Base-by-base conservation (phyloP, 2,113 vertebrate species). In the Pachycephala philippinensis region DNA sequence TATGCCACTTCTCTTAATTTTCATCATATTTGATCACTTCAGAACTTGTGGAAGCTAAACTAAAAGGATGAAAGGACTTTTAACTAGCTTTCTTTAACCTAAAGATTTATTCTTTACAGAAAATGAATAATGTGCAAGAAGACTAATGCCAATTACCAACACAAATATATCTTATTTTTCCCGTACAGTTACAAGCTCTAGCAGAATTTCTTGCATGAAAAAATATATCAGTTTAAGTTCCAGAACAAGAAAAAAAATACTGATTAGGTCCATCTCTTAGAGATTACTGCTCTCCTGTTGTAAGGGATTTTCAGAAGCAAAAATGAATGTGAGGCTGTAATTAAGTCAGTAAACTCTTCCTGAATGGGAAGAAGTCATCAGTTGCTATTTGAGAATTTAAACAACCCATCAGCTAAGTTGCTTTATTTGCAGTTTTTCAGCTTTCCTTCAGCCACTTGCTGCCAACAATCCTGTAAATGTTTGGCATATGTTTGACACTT, bases 11-110 rank as follows among this genome's bases (percentile, higher is more conserved):
- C 44, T 87, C 53, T 20, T 56, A 69, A 27, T 27, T 57, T 8
- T 15, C 13, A 1, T 39, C 31, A 9, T 44, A 68, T 52, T 40
- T 33, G 5, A 15, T 72, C 52, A 37, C 14, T 71, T 63, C 52
- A 69, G 14, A 61, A 35, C 0, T 0, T 13, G 23, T 4, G 3
- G 59, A 90, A 94, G 26, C 5, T 47, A 47, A 92, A 63, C 22
- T 31, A 65, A 56, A 83, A 72, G 14, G 22, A 54, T 21, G 31
- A 54, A 57, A 71, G 16, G 7, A 60, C 24, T 70, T 50, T 45
- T 79, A 47, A 49, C 40, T 63, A 71, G 40, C 19, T 56, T 72
- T 92, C 28, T 42, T 50, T 63, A 75, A 64, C 8, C 11, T 76
- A 42, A 44, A 54, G 10, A 31, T 79, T 79, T 66, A 31, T 44